These are phyloP conservation scores for Struthio camelus DNA, from an alignment of 2,113 vertebrate species.

Conservation along the genomic window DNA sequence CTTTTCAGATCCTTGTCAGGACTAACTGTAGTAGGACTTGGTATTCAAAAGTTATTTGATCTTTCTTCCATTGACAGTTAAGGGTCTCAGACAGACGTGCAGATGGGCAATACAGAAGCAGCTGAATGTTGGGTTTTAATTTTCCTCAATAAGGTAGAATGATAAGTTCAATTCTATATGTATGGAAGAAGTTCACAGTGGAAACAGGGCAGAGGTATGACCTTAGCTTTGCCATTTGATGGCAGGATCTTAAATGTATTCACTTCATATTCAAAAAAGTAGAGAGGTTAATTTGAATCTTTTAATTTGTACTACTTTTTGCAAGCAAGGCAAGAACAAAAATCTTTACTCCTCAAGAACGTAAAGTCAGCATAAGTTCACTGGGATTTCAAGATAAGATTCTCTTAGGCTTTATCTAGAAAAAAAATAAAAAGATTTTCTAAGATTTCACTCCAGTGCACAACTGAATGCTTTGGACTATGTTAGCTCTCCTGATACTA, in stretches of 20 bases:
- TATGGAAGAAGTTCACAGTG: background rate
- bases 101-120: background rate
- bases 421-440: background rate
- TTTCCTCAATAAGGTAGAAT: background rate
- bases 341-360: background rate
- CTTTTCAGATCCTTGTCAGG: background rate
- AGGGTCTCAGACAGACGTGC: background rate
- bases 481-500: background rate
- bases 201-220: background rate
- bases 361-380: background rate
- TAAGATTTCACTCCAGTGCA: background rate
- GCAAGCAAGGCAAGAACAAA: background rate
- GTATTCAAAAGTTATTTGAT: background rate
- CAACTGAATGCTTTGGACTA: background rate
- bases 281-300: background rate
- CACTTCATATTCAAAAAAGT: background rate
- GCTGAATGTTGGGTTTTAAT: background rate
- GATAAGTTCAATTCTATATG: background rate
- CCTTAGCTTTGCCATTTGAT: background rate
- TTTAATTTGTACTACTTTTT: background rate
- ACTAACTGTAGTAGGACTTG: background rate
- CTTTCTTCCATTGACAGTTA: background rate
- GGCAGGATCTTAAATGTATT: background rate
- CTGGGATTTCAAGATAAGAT: background rate
- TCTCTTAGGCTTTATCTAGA: background rate